Percentiles rank a stretch among this genome's conserved stretches.
Evolutionary conservation across 2,113 vertebrate species (phyloP).

Genomic region (Numida meleagris): DNA sequence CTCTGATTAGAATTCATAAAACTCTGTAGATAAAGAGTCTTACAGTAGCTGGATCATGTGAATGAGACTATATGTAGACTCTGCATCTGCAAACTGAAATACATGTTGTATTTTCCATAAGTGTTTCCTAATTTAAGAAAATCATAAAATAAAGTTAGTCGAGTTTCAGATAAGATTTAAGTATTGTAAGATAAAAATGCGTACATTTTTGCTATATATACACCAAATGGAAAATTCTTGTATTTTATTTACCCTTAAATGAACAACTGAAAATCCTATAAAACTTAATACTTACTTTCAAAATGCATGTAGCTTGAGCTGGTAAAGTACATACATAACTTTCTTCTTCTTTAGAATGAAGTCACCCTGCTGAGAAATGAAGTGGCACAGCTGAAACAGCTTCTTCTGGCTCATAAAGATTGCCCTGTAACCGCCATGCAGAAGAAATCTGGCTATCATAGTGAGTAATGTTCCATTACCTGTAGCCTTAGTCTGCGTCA

Average conservation of each 20-base stretch:
- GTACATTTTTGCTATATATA: not conserved
- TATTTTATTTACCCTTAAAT: conserved; percentile 58
- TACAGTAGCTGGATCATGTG: not conserved
- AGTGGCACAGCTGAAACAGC: conserved; percentile 99
- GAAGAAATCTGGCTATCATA: conserved; percentile 99
- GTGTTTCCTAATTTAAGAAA: not conserved
- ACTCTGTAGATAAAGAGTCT: not conserved
- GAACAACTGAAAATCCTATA: conserved; percentile 65
- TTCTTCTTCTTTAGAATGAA: conserved; percentile 90
- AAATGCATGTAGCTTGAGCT: conserved; percentile 63
- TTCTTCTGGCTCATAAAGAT: conserved; percentile 99
- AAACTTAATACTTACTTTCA: conserved; percentile 63
- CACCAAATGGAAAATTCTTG: not conserved
- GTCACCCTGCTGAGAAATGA: conserved; percentile 99
- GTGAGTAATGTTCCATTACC: conserved; percentile 98
- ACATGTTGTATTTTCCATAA: not conserved
- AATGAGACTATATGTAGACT: not conserved
- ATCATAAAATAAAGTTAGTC: not conserved
- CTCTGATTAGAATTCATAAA: conserved; percentile 12
- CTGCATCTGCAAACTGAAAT: conserved; percentile 28
- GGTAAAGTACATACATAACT: conserved; percentile 76
- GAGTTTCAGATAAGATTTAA: conserved; percentile 5
- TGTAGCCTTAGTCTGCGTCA: conserved; percentile 80
- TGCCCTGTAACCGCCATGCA: conserved; percentile 99
- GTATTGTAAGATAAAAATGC: not conserved